Evolutionary conservation across 2,888 invertebrate species (phyloP).

Genomic region (Boloria euphrosyne): DNA sequence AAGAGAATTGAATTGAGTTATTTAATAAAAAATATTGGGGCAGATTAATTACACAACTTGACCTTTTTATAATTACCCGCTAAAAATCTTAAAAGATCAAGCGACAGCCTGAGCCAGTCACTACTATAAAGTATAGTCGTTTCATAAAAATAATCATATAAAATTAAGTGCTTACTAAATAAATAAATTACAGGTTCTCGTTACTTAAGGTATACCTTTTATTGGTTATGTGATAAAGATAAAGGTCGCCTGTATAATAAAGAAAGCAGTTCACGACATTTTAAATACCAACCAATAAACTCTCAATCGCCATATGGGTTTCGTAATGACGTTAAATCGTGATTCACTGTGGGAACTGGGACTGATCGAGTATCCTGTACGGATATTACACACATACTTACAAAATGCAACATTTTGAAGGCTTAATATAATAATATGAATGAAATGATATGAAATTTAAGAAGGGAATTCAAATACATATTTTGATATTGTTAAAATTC

Average conservation of each 20-base stretch:
- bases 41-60: too few species aligned
- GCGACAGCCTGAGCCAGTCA: not conserved
- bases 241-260: conserved; percentile 28
- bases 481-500: too few species aligned
- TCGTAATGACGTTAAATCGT: conserved; percentile 29
- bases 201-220: conserved; percentile 14
- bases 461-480: too few species aligned
- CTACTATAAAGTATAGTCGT: not conserved
- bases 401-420: not conserved
- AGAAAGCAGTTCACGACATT: conserved; percentile 28
- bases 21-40: too few species aligned
- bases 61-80: too few species aligned
- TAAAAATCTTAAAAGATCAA: too few species aligned
- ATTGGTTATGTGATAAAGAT: conserved; percentile 19
- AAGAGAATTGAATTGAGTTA: too few species aligned
- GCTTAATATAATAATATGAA: too few species aligned
- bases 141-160: too few species aligned
- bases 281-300: conserved; percentile 31
- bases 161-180: not conserved
- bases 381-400: not conserved
- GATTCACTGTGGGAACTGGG: conserved; percentile 33
- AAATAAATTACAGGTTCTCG: conserved; percentile 1
- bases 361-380: conserved; percentile 17
- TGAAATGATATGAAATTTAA: too few species aligned
- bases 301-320: conserved; percentile 34